Conservation (phyloP, 2,888 invertebrate genomes). For the Polymixis flavicincta region DNA sequence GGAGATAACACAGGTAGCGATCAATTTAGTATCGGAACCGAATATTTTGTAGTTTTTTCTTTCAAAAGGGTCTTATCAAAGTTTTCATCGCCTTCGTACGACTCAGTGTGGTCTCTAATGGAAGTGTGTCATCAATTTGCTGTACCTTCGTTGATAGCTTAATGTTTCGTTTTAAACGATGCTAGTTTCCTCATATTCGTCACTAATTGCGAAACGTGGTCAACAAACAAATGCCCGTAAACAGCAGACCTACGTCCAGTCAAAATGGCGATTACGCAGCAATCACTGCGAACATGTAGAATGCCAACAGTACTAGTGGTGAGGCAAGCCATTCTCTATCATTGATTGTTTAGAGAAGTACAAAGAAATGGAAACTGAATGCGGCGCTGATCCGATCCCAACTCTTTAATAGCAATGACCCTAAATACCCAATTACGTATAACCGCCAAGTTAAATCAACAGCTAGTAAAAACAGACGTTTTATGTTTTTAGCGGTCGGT, state of each 20-base stretch:
- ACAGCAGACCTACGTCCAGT: constrained; percentile 1
- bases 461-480: constrained; percentile 34
- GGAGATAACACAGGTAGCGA: constrained; percentile 41
- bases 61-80: constrained; percentile 22
- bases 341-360: constrained; percentile 33
- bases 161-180: constrained; percentile 34
- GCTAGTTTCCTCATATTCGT: constrained; percentile 38
- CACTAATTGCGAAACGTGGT: constrained; percentile 32
- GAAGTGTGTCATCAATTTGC: constrained; percentile 39
- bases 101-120: constrained; percentile 17
- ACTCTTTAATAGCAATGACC: constrained; percentile 36
- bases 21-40: constrained; percentile 45
- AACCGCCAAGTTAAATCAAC: constrained; percentile 42
- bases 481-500: constrained; percentile 48
- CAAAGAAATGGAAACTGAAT: constrained; percentile 24
- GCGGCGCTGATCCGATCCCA: constrained; percentile 27
- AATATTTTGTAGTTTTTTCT: constrained; percentile 43
- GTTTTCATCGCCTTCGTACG: constrained; percentile 15
- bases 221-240: constrained; percentile 24
- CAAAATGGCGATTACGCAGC: constrained; percentile 20
- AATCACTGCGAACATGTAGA: constrained; percentile 13
- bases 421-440: constrained; percentile 47
- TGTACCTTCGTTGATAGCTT: constrained; percentile 32
- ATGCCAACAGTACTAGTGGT: constrained; percentile 29
- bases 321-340: constrained; percentile 23